Conservation (phyloP, 2,888 invertebrate species). For the Venusia cambrica region DNA sequence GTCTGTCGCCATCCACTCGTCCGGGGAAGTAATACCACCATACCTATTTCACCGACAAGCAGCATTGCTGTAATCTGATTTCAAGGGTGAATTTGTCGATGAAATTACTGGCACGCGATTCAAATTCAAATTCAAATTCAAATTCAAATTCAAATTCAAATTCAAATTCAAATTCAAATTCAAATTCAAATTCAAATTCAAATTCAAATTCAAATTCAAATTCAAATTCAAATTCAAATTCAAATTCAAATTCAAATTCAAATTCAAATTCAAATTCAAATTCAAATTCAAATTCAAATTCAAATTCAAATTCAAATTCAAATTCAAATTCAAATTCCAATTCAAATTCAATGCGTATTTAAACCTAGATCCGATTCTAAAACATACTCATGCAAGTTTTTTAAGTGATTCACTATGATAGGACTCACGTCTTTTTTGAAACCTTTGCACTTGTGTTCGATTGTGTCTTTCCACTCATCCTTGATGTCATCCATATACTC, state of each 20-base stretch:
- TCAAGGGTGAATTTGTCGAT: too few species aligned
- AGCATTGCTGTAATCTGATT: too few species aligned
- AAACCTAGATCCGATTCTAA: too few species aligned
- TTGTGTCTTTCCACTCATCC: constrained; percentile 71
- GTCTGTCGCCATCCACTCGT: too few species aligned
- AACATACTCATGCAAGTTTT: too few species aligned
- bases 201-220: constrained; percentile 6
- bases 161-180: constrained; percentile 6
- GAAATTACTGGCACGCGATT: too few species aligned
- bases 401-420: too few species aligned
- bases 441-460: constrained; percentile 66
- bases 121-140: constrained; percentile 5
- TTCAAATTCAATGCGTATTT: not conserved
- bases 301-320: constrained; percentile 6
- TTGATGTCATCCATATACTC: too few species aligned
- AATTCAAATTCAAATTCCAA: constrained; percentile 2
- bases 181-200: constrained; percentile 6
- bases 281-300: constrained; percentile 6
- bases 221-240: constrained; percentile 6
- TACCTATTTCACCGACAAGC: too few species aligned
- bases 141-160: constrained; percentile 6
- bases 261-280: constrained; percentile 6
- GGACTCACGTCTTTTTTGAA: constrained; percentile 57
- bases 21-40: too few species aligned
- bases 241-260: constrained; percentile 6